Conservation (phyloP, 2,888 invertebrate species). For the Philonicus albiceps region DNA sequence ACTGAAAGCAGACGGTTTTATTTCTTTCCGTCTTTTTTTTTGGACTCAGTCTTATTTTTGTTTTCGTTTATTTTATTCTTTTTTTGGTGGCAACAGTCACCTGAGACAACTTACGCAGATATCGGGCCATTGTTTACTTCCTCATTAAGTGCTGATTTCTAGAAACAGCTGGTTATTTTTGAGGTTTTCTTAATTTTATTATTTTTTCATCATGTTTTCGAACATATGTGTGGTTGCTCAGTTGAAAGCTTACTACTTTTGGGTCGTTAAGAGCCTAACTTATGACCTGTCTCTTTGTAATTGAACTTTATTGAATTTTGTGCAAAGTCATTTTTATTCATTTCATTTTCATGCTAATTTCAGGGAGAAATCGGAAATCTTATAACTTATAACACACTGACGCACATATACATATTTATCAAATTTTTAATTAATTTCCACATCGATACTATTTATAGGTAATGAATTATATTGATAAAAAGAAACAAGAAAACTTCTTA, state of each 20-base stretch:
- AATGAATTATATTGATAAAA: background rate
- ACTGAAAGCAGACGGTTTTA: background rate
- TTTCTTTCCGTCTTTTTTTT: background rate
- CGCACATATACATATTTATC: background rate
- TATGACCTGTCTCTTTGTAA: background rate
- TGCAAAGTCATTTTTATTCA: background rate
- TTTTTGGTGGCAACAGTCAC: background rate
- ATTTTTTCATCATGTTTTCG: background rate
- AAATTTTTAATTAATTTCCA: background rate
- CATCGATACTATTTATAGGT: background rate
- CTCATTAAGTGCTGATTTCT: background rate
- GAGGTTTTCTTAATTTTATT: too few species aligned
- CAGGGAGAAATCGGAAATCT: background rate
- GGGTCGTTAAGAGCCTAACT: background rate
- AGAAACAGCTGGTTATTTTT: background rate
- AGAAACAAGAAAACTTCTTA: too few species aligned
- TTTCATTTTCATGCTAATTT: background rate
- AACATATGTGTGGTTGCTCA: background rate
- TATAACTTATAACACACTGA: background rate
- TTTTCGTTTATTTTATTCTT: too few species aligned
- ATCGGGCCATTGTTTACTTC: background rate
- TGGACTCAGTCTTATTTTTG: background rate
- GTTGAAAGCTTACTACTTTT: background rate
- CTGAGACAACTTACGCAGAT: background rate
- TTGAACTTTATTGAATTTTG: background rate